Evolutionary conservation across 2,797 vertebrate species (phyloP), one percentile per base, ranked within the genome.

Genomic region (Gymnothorax reevesii): DNA sequence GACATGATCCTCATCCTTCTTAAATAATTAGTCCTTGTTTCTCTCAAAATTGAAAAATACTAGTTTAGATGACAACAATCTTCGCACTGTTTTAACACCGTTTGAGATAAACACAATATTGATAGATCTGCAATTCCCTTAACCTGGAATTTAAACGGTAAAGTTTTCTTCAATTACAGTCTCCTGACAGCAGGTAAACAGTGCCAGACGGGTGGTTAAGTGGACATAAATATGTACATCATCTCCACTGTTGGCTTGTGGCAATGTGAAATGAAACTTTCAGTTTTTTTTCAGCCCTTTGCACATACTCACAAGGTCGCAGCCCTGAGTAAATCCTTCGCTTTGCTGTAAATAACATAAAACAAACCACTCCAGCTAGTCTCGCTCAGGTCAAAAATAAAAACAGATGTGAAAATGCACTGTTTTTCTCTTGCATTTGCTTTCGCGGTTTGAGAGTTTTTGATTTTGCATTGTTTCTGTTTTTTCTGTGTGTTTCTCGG

Each of bases 111-210:
- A 22, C 17, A 22, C 17, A 20, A 4, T 80, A 55, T 22, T 1
- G 33, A 77, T 52, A 52, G 73, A 77, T 17, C 69, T 73, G 10
- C 52, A 49, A 77, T 77, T 33, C 77, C 52, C 77, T 80, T 80
- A 22, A 55, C 12, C 49, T 80, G 20, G 49, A 3, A 22, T 55
- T 7, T 52, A 54, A 54, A 55, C 77, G n/a, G 17, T 27, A 80
- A 22, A 22, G 22, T 80, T 80, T 49, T 52, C 52, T 54, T 54
- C 15, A 55, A 77, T 7, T 33, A 15, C 12, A 77, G 66, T n/a
- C 66, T 7, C 20, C 10, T 52, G 15, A 80, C 77, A 54, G 49
- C 52, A 9, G 77, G 52, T 80, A 20, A 80, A 55, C 15, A 55
- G 20, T 55, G 20, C 49, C 55, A 54, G 77, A 80, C 49, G 9